Evolutionary conservation across 2,797 vertebrate species (phyloP), one percentile per base, ranked within the genome.

Genomic region (Chaetophractus vellerosus): DNA sequence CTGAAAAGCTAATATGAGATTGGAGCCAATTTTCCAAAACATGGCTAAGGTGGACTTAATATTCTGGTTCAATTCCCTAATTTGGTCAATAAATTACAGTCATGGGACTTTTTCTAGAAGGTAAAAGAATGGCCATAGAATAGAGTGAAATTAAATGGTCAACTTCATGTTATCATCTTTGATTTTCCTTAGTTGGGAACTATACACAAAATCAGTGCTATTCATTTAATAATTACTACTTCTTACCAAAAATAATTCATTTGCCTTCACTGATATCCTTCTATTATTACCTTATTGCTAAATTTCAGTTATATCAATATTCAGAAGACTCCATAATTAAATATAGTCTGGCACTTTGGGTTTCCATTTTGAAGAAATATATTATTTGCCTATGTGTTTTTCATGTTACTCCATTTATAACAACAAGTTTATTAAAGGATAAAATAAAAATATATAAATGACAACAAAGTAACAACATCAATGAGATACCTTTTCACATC

Each of bases 11-110:
- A 48, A 66, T 6, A 63, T 76, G 26, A 94, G 91, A 80, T 61
- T 81, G 78, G 19, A 48, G 24, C 61, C 21, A 74, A 33, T 19
- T 93, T 91, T 89, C 38, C 28, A 91, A 75, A 87, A 64, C 10
- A 45, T 57, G 15, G 68, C 57, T 41, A 74, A 68, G 31, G 33
- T 69, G 38, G 74, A 55, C 82, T 5, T 79, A 94, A 87, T 72
- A 80, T 14, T 5, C 19, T 91, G 33, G 6, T 71, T 82, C 11
- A 85, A 7, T 79, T 3, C 38, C 41, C 9, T 52, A 55, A 66
- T 92, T n/a, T 68, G 55, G 3, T 6, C 8, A 5, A 31, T 50
- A 80, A n/a, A 63, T 71, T 72, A n/a, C 38, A 87, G 38, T 28
- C 48, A 14, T 36, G 9, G 31, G 11, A 64, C 57, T 55, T 84